Evolutionary conservation across 1,140 invertebrate genomes (phyloP).

Genomic region (Acyrthosiphon pisum): DNA sequence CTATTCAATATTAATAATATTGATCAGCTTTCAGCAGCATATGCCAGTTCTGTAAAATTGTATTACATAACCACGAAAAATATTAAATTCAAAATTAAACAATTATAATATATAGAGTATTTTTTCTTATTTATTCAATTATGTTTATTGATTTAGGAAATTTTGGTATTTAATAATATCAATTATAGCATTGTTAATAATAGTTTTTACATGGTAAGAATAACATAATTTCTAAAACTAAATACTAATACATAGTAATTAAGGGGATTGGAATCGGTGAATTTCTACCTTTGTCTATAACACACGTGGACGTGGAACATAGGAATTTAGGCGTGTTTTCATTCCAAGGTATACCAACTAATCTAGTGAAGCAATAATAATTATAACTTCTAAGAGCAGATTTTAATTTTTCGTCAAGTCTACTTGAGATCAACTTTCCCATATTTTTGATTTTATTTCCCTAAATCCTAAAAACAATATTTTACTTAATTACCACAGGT

Average conservation of each 20-base stretch:
- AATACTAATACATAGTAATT: neutral
- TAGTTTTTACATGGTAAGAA: neutral
- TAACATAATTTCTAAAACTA: neutral
- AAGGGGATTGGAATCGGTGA: too few relatives aligned
- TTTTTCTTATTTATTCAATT: neutral
- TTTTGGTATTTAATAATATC: neutral
- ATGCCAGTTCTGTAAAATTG: neutral
- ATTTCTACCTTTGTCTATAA: too few relatives aligned
- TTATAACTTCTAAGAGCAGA: too few relatives aligned
- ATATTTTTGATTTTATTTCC: too few relatives aligned
- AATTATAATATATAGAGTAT: neutral
- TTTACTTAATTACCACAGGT: too few relatives aligned
- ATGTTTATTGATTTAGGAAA: neutral
- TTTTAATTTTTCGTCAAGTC: too few relatives aligned
- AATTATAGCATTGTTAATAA: neutral
- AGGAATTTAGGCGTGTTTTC: too few relatives aligned
- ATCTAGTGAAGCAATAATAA: too few relatives aligned
- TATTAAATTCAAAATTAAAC: neutral
- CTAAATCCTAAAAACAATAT: too few relatives aligned
- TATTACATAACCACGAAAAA: neutral
- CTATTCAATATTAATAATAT: neutral
- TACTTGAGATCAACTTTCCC: too few relatives aligned
- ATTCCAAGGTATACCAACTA: too few relatives aligned
- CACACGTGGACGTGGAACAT: too few relatives aligned
- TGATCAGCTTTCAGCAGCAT: neutral